Percentiles rank a stretch among this genome's conserved stretches.
Evolutionary conservation across 2,888 invertebrate genomes (phyloP).

Genomic region (Drosophila formosana): DNA sequence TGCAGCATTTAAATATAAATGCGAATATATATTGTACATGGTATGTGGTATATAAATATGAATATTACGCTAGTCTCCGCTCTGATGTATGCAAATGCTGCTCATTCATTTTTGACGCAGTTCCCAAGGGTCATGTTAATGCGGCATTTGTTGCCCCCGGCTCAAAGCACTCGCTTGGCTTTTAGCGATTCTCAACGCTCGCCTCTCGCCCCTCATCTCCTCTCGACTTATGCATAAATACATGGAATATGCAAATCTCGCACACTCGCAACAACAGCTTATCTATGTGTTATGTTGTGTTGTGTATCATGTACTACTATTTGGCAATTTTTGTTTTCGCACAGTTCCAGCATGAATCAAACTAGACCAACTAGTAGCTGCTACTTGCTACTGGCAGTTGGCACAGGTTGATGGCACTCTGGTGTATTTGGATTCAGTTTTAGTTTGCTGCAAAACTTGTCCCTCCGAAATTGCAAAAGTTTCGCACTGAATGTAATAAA

Average conservation of each 20-base stretch:
- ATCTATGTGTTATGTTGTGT: constrained; percentile 3
- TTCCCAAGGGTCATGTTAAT: constrained; percentile 69
- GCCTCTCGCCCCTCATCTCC: background rate
- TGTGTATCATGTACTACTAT: constrained; percentile 31
- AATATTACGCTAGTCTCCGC: constrained; percentile 36
- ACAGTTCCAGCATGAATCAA: constrained; percentile 31
- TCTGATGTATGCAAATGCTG: constrained; percentile 60
- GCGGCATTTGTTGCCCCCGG: constrained; percentile 62
- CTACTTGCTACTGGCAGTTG: too few species aligned
- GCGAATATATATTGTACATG: background rate
- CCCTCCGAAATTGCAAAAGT: constrained; percentile 59
- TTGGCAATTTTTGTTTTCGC: constrained; percentile 30
- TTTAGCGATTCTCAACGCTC: constrained; percentile 56
- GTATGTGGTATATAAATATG: constrained; percentile 20
- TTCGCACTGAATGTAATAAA: constrained; percentile 47
- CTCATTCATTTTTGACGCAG: constrained; percentile 62
- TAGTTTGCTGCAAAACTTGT: constrained; percentile 50
- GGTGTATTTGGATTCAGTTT: constrained; percentile 48
- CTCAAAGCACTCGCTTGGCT: constrained; percentile 62
- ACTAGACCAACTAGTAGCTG: background rate
- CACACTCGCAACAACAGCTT: constrained; percentile 18
- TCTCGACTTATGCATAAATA: constrained; percentile 60
- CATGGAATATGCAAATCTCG: constrained; percentile 71
- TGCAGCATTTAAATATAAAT: constrained; percentile 36
- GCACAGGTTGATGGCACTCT: constrained; percentile 45